phyloP scores from a whole-genome alignment of 2,888 invertebrate genomes.

The Polietes domitor region DNA sequence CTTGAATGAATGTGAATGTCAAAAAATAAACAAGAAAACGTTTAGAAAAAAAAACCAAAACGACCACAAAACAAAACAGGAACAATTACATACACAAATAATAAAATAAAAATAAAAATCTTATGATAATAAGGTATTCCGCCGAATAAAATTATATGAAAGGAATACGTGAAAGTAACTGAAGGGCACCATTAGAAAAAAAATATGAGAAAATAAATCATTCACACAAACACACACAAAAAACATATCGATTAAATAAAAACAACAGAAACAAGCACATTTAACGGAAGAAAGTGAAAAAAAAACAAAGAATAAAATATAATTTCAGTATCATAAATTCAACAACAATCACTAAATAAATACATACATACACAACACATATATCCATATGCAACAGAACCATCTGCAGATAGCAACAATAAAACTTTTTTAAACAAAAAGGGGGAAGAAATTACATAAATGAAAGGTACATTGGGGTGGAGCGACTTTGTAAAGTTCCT shows the following conservation, averaged over 20 bases:
- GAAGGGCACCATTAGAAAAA: conserved; percentile 49
- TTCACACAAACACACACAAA: too few relatives aligned
- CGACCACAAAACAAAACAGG: neutral
- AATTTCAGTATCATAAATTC: too few relatives aligned
- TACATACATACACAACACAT: too few relatives aligned
- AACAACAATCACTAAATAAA: too few relatives aligned
- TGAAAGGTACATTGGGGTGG: too few relatives aligned
- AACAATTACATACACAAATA: neutral
- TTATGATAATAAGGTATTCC: neutral
- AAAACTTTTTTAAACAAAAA: too few relatives aligned
- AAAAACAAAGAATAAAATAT: neutral
- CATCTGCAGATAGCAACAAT: too few relatives aligned
- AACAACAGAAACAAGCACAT: neutral
- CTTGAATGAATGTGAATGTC: too few relatives aligned
- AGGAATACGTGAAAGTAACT: conserved; percentile 10
- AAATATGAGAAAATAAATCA: neutral
- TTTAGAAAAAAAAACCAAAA: neutral
- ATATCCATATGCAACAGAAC: too few relatives aligned
- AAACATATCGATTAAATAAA: conserved; percentile 39
- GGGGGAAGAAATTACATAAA: too few relatives aligned
- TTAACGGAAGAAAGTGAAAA: neutral
- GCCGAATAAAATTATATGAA: neutral
- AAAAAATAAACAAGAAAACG: neutral
- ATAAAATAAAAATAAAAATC: neutral
- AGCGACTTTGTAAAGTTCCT: too few relatives aligned